phyloP scores from a whole-genome alignment of 2,113 vertebrate species.

The Menidia beryllina region DNA sequence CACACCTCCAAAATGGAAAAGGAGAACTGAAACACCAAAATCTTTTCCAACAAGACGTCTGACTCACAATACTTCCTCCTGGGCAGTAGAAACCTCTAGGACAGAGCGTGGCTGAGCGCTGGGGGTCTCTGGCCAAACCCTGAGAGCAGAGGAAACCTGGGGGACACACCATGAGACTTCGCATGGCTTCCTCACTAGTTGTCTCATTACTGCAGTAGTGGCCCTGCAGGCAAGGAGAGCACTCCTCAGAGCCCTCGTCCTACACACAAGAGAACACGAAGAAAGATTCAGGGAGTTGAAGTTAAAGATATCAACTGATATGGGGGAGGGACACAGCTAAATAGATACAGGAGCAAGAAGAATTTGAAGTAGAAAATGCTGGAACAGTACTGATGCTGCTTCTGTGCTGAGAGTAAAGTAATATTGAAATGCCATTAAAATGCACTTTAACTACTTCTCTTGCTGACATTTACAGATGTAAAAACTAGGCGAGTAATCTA shows the following conservation, averaged over 20 bases:
- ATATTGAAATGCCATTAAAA: conserved; percentile 28
- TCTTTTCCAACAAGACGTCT: neutral
- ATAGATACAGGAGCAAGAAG: conserved; percentile 28
- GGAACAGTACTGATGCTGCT: conserved; percentile 14
- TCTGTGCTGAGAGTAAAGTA: conserved; percentile 19
- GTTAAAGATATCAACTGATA: conserved; percentile 62
- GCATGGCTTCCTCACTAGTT: conserved; percentile 88
- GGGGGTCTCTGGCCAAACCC: conserved; percentile 84
- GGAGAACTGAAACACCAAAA: neutral
- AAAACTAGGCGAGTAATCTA: conserved; percentile 52
- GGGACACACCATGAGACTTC: conserved; percentile 86
- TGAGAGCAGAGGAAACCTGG: conserved; percentile 86
- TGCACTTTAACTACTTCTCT: conserved; percentile 17
- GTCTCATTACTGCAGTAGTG: conserved; percentile 87
- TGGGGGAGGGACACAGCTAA: conserved; percentile 57
- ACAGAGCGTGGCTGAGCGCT: conserved; percentile 82
- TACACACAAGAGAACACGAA: conserved; percentile 60
- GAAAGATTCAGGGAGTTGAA: conserved; percentile 49
- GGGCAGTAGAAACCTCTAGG: conserved; percentile 89
- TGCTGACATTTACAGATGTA: conserved; percentile 58
- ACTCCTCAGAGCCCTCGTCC: conserved; percentile 85
- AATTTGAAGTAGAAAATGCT: conserved; percentile 35
- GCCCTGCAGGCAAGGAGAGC: conserved; percentile 83
- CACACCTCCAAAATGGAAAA: neutral
- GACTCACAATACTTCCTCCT: conserved; percentile 83